Conservation (phyloP, 2,888 invertebrate species). For the Acanthosepion pharaonis region DNA sequence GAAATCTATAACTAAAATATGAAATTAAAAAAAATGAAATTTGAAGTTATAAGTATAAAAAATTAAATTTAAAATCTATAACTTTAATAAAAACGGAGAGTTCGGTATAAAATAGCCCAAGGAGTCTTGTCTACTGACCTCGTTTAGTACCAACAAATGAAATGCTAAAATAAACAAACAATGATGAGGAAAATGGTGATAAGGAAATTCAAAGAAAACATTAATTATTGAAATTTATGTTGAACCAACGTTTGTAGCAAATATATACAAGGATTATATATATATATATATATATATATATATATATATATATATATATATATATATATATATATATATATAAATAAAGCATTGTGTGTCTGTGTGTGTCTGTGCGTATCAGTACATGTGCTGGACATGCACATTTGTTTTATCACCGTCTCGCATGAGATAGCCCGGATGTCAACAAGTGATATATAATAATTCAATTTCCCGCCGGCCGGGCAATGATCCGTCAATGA, state of each 20-base stretch:
- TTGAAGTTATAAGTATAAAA: too few species aligned
- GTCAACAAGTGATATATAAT: slow-evolving; percentile 25
- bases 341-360: neutral
- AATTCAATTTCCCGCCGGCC: neutral
- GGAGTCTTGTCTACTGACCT: neutral
- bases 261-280: too few species aligned
- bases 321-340: neutral
- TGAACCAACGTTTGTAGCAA: neutral
- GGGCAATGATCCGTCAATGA: neutral
- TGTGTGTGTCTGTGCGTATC: neutral
- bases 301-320: too few species aligned
- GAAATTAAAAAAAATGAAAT: too few species aligned
- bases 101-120: neutral
- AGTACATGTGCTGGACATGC: neutral
- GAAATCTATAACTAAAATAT: too few species aligned
- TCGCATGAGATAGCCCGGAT: neutral
- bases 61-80: too few species aligned
- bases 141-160: neutral
- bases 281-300: too few species aligned
- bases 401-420: neutral
- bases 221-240: neutral
- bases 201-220: neutral
- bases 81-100: too few species aligned
- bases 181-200: neutral
- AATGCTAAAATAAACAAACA: neutral